Evolutionary conservation across 2,888 invertebrate genomes (phyloP).

Genomic region (Saturnia japonica): DNA sequence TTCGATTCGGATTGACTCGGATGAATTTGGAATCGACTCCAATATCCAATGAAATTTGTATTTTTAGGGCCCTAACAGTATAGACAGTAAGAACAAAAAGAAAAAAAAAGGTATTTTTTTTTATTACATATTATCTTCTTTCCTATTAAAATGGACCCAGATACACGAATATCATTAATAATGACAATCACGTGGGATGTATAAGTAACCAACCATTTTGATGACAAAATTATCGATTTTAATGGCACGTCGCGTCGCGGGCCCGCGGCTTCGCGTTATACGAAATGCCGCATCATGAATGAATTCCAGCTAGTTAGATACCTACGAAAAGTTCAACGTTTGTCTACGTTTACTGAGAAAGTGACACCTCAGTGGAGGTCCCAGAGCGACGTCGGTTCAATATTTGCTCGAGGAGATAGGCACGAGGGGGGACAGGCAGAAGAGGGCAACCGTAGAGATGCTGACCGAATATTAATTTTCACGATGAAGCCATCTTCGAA

Average conservation of each 20-base stretch:
- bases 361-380: constrained; percentile 71
- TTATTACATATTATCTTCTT: neutral
- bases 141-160: neutral
- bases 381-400: constrained; percentile 57
- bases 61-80: too few relatives aligned
- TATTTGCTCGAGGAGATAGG: constrained; percentile 60
- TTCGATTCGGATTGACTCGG: too few relatives aligned
- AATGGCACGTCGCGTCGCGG: constrained; percentile 6
- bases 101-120: too few relatives aligned
- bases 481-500: constrained; percentile 75
- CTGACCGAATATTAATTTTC: constrained; percentile 76
- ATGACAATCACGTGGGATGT: neutral
- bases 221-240: constrained; percentile 4
- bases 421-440: constrained; percentile 30
- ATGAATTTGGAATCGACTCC: too few relatives aligned
- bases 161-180: too few relatives aligned
- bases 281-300: constrained; percentile 36
- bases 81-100: too few relatives aligned
- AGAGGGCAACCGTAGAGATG: constrained; percentile 43
- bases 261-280: neutral
- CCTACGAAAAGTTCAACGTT: constrained; percentile 48
- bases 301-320: constrained; percentile 36
- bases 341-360: constrained; percentile 51
- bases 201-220: neutral
- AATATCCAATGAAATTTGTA: too few relatives aligned